Percentiles rank a stretch among this genome's conserved stretches.
Evolutionary conservation across 2,888 invertebrate genomes (phyloP).

Genomic region (Lamproptera curius): DNA sequence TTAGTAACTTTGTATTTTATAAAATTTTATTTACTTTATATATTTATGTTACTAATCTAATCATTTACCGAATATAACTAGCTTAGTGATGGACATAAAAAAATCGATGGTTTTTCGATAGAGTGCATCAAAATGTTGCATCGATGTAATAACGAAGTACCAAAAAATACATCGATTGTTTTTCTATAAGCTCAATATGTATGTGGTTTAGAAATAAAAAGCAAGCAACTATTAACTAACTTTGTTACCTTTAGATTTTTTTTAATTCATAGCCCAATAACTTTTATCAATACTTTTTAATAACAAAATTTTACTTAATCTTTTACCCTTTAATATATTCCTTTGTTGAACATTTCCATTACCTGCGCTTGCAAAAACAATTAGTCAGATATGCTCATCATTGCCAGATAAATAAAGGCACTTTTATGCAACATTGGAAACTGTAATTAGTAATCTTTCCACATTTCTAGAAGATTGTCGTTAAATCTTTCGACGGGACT

Average conservation of each 20-base stretch:
- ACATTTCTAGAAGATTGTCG: constrained; percentile 3
- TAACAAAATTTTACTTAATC: neutral
- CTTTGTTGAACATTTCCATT: neutral
- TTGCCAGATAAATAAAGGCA: constrained; percentile 27
- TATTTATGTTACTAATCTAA: too few relatives aligned
- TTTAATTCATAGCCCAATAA: neutral
- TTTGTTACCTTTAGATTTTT: neutral
- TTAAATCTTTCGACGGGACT: neutral
- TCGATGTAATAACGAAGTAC: too few relatives aligned
- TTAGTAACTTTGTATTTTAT: too few relatives aligned
- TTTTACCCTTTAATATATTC: neutral
- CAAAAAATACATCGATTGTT: neutral
- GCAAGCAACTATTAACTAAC: neutral
- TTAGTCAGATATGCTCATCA: neutral
- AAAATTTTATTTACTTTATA: too few relatives aligned
- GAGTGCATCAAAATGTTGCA: neutral
- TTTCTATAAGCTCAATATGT: neutral
- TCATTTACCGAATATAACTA: neutral
- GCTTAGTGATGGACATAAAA: neutral
- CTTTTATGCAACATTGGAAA: constrained; percentile 26
- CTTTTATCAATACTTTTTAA: neutral
- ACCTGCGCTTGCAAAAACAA: too few relatives aligned
- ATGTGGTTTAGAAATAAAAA: neutral
- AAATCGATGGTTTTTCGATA: neutral
- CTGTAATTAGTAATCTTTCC: constrained; percentile 29